Evolutionary conservation across 2,113 vertebrate genomes (phyloP), one percentile per base, ranked within the genome.

Genomic region (Aramus guarauna): DNA sequence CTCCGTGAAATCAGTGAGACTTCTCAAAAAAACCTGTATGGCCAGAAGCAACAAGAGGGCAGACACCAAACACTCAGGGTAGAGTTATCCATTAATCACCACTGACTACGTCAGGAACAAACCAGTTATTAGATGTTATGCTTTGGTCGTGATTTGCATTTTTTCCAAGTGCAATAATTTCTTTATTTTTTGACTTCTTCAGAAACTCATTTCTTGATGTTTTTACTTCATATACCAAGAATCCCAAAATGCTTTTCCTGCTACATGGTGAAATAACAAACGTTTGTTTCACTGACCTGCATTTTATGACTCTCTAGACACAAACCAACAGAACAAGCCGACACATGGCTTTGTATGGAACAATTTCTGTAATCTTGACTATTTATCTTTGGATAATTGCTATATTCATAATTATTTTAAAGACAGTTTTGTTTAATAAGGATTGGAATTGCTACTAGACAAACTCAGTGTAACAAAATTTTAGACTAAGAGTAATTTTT

Each of bases 401-500:
- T 91, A 43, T 20, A 73, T 67, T 72, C 55, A 24, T 53, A 78
- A 85, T 90, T 95, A 91, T 80, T 94, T 92, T 63, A 74, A 94
- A 92, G 78, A 81, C 63, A 84, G 76, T 92, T 85, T 29, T 11
- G 1, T 55, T 85, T 89, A 78, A 91, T 68, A 85, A 72, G 56
- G 32, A 67, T 15, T 53, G 56, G 37, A 91, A 94, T 73, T 63
- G 64, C 67, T 83, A 60, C 15, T 19, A 92, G 71, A 87, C 59
- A 91, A 93, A 73, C 22, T 63, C 66, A 48, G 22, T 23, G 12
- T 56, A 89, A 53, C 59, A 78, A 71, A 88, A 86, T 73, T 84
- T 80, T 43, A 71, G 86, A 41, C 79, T 20, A 47, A 17, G 85
- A 94, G 90, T 86, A 77, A 88, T 90, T 96, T 96, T 95, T 89